Evolutionary conservation across 2,888 invertebrate genomes (phyloP), one percentile per base, ranked within the genome.

Genomic region (Leptogaster cylindrica): DNA sequence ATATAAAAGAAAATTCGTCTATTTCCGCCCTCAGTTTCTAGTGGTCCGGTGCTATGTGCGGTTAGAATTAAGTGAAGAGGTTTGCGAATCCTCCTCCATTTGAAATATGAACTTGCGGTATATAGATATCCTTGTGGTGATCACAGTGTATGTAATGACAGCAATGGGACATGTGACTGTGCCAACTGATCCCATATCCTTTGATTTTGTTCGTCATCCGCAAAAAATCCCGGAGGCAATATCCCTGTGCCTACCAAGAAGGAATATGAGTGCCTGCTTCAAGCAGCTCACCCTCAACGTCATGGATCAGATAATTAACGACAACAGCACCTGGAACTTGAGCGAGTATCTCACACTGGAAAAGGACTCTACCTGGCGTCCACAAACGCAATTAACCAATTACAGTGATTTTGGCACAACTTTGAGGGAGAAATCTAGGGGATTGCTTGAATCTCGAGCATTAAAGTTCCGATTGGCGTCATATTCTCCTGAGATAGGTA

Each of bases 241-340:
- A 64, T 75, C 74, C 6, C 73, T 75, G 14, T 81, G 81, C 44
- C 69, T 81, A 14, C 71, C 71, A 1, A 71, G 73, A 2, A 23
- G 68, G 2, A 52, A 66, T 41, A 74, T 72, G 12, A 65, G 70
- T 65, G 72, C 74, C 20, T 85, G 85, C 70, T 70, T 85, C n/a
- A 81, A 81, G 65, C 78, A 77, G 66, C 77, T 79, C 70, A 75
- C 81, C 0, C 71, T 82, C 39, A 74, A 78, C 4, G 69, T 78
- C 7, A 73, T 85, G 46, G 83, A 84, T 68, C 76, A 77, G 7
- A 82, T 82, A 2, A 75, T 82, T 6, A 72, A 73, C 70, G 80
- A 79, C 65, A 79, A 80, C 65, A 74, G 71, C 28, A 79, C 77
- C 2, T 81, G 80, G 81, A 70, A 75, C 2, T 70, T 78, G 23